These are phyloP conservation scores for Mugil cephalus DNA, from an alignment of 2,113 vertebrate genomes.

Conservation along the genomic window DNA sequence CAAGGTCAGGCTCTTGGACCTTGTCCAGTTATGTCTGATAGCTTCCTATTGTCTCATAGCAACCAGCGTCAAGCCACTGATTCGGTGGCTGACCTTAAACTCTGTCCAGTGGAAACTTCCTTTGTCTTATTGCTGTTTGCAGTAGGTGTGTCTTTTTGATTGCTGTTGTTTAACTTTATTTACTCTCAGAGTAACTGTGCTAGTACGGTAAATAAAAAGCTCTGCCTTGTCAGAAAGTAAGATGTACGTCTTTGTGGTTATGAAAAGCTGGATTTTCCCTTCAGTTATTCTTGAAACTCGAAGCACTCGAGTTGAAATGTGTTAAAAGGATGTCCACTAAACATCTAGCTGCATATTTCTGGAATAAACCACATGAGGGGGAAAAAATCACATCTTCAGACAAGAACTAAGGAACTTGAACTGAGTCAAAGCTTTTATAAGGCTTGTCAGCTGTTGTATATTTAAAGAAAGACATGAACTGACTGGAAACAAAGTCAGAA, in stretches of 20 bases:
- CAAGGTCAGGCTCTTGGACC: constrained; percentile 18
- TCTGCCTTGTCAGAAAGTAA: background rate
- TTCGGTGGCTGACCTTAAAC: background rate
- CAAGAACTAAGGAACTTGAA: constrained; percentile 29
- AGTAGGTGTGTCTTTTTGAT: constrained; percentile 1
- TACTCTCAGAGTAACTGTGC: constrained; percentile 5
- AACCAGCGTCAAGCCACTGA: constrained; percentile 12
- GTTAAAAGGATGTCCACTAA: background rate
- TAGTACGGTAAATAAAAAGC: constrained; percentile 1
- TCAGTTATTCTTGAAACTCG: background rate
- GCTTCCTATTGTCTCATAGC: constrained; percentile 12
- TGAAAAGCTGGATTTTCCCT: background rate
- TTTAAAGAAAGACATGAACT: constrained; percentile 11
- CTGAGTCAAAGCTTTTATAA: constrained; percentile 52
- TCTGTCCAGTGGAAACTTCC: constrained; percentile 13
- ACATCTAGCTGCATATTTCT: constrained; percentile 16
- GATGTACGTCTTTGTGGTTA: background rate
- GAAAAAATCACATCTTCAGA: constrained; percentile 10
- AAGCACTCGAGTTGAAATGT: too few relatives aligned
- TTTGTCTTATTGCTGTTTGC: constrained; percentile 22
- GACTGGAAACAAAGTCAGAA: constrained; percentile 63
- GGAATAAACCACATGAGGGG: background rate
- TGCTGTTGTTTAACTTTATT: constrained; percentile 19
- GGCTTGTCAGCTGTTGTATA: constrained; percentile 44
- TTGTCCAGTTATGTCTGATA: constrained; percentile 25